phyloP scores from a whole-genome alignment of 2,888 invertebrate genomes.

The Odontocolon sp. region DNA sequence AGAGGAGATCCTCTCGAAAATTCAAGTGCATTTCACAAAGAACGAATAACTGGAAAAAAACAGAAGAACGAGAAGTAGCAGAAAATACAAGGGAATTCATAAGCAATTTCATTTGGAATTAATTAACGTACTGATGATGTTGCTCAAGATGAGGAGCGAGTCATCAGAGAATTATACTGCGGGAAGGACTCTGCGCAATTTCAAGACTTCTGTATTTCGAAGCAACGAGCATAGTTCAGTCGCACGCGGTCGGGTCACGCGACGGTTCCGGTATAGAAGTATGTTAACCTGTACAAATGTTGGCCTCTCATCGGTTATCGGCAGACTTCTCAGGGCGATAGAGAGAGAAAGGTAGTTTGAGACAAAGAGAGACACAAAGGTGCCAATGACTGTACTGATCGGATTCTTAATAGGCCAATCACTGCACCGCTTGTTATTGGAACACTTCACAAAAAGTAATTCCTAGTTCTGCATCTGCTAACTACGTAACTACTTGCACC shows the following conservation, averaged over 20 bases:
- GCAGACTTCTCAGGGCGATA: too few species aligned
- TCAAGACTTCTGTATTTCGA: conserved; percentile 1
- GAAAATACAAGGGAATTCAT: not conserved
- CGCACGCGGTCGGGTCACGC: conserved; percentile 10
- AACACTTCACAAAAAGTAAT: too few species aligned
- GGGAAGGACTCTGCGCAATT: conserved; percentile 20
- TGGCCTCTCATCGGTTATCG: too few species aligned
- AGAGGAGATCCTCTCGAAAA: not conserved
- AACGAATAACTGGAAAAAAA: conserved; percentile 1
- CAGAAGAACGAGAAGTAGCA: not conserved
- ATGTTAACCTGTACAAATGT: too few species aligned
- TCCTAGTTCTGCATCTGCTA: not conserved
- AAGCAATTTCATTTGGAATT: conserved; percentile 37
- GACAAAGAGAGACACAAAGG: too few species aligned
- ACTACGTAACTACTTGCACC: not conserved
- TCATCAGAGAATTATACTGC: conserved; percentile 5
- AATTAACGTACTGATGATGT: conserved; percentile 35
- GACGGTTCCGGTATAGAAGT: conserved; percentile 5
- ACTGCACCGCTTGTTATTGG: too few species aligned
- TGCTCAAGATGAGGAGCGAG: not conserved
- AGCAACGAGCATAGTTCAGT: not conserved
- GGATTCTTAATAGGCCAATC: too few species aligned
- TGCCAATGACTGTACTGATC: too few species aligned
- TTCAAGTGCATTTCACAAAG: conserved; percentile 32
- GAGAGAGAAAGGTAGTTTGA: too few species aligned